A percentile compares a stretch with the other conserved stretches of the same genome.
These are phyloP conservation scores for Neomonachus schauinslandi DNA, from an alignment of 2,113 vertebrate genomes.

Conservation along the genomic window DNA sequence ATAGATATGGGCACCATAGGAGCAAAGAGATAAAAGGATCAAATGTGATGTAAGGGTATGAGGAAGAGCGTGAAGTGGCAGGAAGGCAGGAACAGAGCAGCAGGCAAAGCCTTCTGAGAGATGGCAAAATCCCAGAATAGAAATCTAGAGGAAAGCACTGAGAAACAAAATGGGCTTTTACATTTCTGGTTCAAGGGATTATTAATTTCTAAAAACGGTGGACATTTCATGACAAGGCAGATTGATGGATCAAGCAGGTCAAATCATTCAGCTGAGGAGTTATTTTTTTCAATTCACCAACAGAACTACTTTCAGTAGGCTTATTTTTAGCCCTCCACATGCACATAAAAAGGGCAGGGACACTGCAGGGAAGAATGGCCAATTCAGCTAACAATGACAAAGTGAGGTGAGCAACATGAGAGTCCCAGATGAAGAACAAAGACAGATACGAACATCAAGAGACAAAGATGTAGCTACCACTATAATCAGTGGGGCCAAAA, in stretches of 20 bases:
- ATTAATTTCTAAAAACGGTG: slow-evolving; percentile 13
- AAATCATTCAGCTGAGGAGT: neutral
- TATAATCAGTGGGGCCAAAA: neutral
- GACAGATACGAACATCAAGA: neutral
- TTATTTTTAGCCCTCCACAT: neutral
- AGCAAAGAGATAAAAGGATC: neutral
- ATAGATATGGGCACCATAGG: neutral
- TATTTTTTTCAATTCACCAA: neutral
- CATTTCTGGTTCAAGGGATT: neutral
- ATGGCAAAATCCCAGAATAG: neutral
- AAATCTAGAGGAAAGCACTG: neutral
- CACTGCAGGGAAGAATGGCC: neutral
- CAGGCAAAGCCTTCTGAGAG: neutral
- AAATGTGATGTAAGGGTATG: neutral
- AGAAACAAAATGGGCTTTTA: neutral
- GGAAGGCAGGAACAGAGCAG: neutral
- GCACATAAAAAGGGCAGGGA: neutral
- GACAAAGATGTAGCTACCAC: neutral
- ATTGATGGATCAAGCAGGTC: neutral
- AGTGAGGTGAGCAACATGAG: neutral
- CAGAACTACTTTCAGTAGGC: neutral
- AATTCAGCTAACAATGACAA: neutral
- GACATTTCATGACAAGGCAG: neutral
- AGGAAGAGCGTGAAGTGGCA: neutral
- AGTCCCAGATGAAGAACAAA: neutral